phyloP scores from a whole-genome alignment of 2,113 vertebrate species.

The Cyprinodon tularosa region DNA sequence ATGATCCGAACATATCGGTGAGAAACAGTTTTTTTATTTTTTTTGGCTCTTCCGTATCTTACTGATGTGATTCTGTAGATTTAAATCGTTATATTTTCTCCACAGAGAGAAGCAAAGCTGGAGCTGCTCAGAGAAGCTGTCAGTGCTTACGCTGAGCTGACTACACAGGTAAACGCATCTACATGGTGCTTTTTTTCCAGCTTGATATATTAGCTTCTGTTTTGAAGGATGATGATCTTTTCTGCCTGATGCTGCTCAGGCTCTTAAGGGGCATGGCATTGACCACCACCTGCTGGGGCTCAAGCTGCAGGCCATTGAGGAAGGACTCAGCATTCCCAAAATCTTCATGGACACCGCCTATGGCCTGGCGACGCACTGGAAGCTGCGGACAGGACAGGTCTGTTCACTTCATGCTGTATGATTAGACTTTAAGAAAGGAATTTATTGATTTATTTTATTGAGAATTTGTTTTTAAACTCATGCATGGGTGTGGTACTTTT shows the following conservation, averaged over 20 bases:
- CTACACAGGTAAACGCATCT: slow-evolving; percentile 69
- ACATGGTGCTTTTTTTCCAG: not conserved
- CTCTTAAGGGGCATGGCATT: slow-evolving; percentile 79
- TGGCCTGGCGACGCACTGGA: slow-evolving; percentile 85
- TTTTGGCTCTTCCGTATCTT: not conserved
- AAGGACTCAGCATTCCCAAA: slow-evolving; percentile 83
- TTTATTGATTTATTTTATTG: not conserved
- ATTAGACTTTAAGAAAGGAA: not conserved
- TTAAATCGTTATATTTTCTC: not conserved
- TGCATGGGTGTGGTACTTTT: too few species aligned
- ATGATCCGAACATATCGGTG: slow-evolving; percentile 73
- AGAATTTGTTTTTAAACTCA: not conserved
- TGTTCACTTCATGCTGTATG: not conserved
- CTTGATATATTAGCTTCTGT: not conserved
- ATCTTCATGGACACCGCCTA: slow-evolving; percentile 88
- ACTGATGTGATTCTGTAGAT: too few species aligned
- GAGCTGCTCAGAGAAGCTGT: slow-evolving; percentile 78
- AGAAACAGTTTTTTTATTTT: slow-evolving; percentile 8
- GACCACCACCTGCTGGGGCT: slow-evolving; percentile 85
- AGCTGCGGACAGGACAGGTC: slow-evolving; percentile 84
- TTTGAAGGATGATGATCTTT: not conserved
- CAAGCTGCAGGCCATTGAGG: slow-evolving; percentile 84
- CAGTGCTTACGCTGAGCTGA: slow-evolving; percentile 76
- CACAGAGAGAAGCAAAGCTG: slow-evolving; percentile 79
- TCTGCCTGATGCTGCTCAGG: slow-evolving; percentile 57